A percentile compares a stretch with the other conserved stretches of the same genome.
Evolutionary conservation across 2,113 vertebrate species (phyloP).

Genomic region (Channa argus): DNA sequence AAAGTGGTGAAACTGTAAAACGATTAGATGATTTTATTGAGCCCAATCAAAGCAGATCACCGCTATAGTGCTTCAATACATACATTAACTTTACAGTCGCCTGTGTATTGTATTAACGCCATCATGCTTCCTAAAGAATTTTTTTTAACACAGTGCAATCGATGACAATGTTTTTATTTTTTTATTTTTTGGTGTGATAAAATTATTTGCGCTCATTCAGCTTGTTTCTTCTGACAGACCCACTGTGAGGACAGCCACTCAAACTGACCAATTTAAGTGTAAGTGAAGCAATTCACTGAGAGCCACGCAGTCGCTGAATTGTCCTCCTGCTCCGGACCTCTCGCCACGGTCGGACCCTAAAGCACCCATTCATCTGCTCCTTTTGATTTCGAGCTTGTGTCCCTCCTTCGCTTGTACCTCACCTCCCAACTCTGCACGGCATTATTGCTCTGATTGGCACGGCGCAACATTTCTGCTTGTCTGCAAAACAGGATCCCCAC

Average conservation of each 20-base stretch:
- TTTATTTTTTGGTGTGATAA: background rate
- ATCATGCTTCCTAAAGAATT: too few species aligned
- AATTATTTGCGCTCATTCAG: background rate
- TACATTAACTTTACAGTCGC: too few species aligned
- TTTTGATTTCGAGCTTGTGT: slow-evolving; percentile 39
- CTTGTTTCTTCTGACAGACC: slow-evolving; percentile 9
- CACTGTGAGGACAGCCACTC: slow-evolving; percentile 16
- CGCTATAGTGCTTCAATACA: background rate
- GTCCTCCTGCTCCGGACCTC: slow-evolving; percentile 29
- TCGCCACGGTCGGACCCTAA: slow-evolving; percentile 39
- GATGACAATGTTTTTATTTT: background rate
- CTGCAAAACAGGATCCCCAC: slow-evolving; percentile 35
- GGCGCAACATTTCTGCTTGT: slow-evolving; percentile 37
- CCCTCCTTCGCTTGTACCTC: slow-evolving; percentile 27
- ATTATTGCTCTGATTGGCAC: slow-evolving; percentile 50
- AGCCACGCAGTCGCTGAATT: slow-evolving; percentile 26
- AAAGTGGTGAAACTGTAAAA: background rate
- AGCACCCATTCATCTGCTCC: slow-evolving; percentile 32
- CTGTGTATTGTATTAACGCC: too few species aligned
- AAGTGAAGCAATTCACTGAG: slow-evolving; percentile 77
- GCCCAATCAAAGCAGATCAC: background rate
- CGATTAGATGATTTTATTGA: background rate
- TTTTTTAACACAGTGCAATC: too few species aligned
- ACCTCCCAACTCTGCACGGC: slow-evolving; percentile 18
- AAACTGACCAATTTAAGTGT: slow-evolving; percentile 45